Evolutionary conservation across 2,888 invertebrate genomes (phyloP).

Genomic region (Stenodera caucasica): DNA sequence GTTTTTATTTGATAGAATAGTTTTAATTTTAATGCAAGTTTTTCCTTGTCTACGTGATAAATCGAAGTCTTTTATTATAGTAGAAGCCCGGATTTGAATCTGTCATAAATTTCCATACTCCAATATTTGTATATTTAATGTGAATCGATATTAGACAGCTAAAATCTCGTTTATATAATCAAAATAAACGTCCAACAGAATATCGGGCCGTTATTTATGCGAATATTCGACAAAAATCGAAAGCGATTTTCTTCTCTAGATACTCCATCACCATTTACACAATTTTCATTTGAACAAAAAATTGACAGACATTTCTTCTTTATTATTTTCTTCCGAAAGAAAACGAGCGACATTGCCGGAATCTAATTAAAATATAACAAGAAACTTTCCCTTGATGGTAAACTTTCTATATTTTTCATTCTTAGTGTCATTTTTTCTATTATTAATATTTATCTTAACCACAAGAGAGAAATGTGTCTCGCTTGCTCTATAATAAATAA

Average conservation of each 20-base stretch:
- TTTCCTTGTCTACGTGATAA: not conserved
- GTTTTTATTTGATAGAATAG: too few relatives aligned
- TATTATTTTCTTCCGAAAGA: too few relatives aligned
- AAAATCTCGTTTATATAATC: not conserved
- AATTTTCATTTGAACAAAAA: too few relatives aligned
- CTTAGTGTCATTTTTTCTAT: not conserved
- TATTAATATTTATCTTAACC: not conserved
- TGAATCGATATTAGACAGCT: not conserved
- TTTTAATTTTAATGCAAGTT: not conserved
- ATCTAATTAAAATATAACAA: not conserved
- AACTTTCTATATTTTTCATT: not conserved
- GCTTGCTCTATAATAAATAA: not conserved
- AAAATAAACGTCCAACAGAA: not conserved
- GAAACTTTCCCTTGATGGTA: not conserved
- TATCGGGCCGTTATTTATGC: not conserved
- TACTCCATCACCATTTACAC: too few relatives aligned
- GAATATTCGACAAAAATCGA: too few relatives aligned
- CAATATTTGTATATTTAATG: not conserved
- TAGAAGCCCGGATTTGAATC: not conserved
- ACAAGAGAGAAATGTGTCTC: not conserved
- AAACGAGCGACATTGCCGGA: too few relatives aligned
- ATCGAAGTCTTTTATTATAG: not conserved
- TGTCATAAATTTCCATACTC: conserved; percentile 1
- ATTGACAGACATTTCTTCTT: too few relatives aligned
- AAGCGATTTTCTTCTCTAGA: too few relatives aligned